phyloP scores from a whole-genome alignment of 2,797 vertebrate genomes.

The Dallia pectoralis region DNA sequence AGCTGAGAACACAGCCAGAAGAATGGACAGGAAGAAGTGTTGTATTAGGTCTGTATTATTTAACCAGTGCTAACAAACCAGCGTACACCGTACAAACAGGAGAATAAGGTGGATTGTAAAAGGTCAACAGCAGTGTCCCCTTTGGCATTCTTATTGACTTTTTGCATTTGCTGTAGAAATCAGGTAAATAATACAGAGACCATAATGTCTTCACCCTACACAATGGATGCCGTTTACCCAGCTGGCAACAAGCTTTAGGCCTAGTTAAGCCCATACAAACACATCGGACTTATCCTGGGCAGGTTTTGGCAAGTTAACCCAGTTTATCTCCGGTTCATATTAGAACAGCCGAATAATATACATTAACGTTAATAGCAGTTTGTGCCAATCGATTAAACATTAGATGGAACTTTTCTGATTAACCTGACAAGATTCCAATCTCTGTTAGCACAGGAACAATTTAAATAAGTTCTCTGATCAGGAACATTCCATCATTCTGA shows the following conservation, averaged over 20 bases:
- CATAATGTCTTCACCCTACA: no score
- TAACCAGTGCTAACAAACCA: constrained; percentile 48
- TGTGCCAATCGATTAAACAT: not conserved
- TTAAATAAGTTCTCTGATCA: not conserved
- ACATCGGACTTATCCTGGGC: no score
- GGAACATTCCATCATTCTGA: not conserved
- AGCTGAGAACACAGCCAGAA: constrained; percentile 31
- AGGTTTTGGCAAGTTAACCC: no score
- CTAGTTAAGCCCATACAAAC: no score
- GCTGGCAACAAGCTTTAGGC: no score
- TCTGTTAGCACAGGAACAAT: no score
- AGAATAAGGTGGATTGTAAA: not conserved
- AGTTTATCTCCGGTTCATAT: no score
- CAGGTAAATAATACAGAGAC: not conserved
- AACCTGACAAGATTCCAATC: not conserved
- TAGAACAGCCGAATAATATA: no score
- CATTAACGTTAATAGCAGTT: no score
- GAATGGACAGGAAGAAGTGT: not conserved
- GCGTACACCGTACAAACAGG: constrained; percentile 14
- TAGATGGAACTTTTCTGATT: not conserved
- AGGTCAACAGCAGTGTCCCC: constrained; percentile 1
- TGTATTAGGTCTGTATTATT: constrained; percentile 39
- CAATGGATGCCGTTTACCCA: no score
- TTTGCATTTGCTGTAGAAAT: not conserved
- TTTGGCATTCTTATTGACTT: not conserved